phyloP scores from a whole-genome alignment of 2,113 vertebrate genomes.

The Otis tarda region DNA sequence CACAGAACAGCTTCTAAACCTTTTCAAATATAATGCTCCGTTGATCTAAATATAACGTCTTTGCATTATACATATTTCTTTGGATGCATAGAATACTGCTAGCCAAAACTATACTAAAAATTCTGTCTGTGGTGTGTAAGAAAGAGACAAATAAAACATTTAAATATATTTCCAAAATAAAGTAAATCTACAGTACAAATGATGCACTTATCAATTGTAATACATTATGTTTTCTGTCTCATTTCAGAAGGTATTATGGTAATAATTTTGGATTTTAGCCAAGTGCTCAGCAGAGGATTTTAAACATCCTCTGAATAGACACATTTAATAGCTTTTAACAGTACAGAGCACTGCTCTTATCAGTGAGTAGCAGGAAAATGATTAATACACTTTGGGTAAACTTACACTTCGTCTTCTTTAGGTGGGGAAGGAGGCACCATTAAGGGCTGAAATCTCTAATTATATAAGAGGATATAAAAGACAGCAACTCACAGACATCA shows the following conservation, averaged over 20 bases:
- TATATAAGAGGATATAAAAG: slow-evolving; percentile 76
- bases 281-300: slow-evolving; percentile 71
- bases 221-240: slow-evolving; percentile 74
- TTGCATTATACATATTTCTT: not conserved
- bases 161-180: slow-evolving; percentile 69
- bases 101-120: not conserved
- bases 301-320: slow-evolving; percentile 70
- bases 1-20: not conserved
- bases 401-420: slow-evolving; percentile 71
- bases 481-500: slow-evolving; percentile 77
- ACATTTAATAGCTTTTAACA: slow-evolving; percentile 74
- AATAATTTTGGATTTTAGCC: slow-evolving; percentile 79
- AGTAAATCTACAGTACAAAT: slow-evolving; percentile 47
- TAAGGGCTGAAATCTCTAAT: slow-evolving; percentile 73
- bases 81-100: not conserved
- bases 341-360: slow-evolving; percentile 70
- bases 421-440: slow-evolving; percentile 63
- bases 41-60: not conserved
- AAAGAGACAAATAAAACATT: slow-evolving; percentile 55
- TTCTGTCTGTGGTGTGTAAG: not conserved
- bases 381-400: slow-evolving; percentile 76
- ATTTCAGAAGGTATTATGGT: slow-evolving; percentile 78
- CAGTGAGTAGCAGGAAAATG: slow-evolving; percentile 70
- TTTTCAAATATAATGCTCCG: not conserved
- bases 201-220: slow-evolving; percentile 72